A percentile compares a stretch with the other conserved stretches of the same genome.
Conservation (phyloP, 2,888 invertebrate genomes). For the Apodemia duryi region DNA sequence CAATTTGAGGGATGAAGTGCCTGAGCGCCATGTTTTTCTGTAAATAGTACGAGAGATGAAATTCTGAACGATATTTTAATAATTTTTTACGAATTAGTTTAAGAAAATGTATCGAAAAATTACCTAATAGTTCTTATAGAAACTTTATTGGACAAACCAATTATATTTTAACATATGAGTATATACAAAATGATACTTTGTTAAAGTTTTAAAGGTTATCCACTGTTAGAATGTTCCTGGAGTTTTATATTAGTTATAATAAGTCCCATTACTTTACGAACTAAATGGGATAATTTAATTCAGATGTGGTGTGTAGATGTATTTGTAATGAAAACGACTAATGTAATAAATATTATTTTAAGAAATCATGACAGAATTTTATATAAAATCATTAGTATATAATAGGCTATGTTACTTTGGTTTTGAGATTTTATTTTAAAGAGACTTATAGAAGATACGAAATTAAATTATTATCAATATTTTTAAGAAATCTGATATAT, state of each 20-base stretch:
- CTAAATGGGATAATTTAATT: conserved; percentile 3
- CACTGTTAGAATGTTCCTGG: conserved; percentile 9
- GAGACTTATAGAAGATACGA: conserved; percentile 67
- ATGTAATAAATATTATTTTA: conserved; percentile 15
- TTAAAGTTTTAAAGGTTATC: conserved; percentile 11
- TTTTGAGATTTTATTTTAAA: conserved; percentile 61
- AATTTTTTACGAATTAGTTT: conserved; percentile 49
- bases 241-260: conserved; percentile 6
- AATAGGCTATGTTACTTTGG: conserved; percentile 44
- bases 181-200: conserved; percentile 10
- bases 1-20: conserved; percentile 35
- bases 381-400: conserved; percentile 22
- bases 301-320: conserved; percentile 12
- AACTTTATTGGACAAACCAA: conserved; percentile 19
- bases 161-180: conserved; percentile 6
- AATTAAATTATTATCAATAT: conserved; percentile 70
- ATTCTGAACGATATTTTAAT: conserved; percentile 74
- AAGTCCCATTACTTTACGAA: conserved; percentile 8
- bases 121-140: conserved; percentile 45
- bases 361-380: conserved; percentile 51
- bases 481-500: conserved; percentile 53
- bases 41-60: conserved; percentile 56
- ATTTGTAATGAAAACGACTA: conserved; percentile 18
- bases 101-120: conserved; percentile 49
- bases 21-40: conserved; percentile 38